A percentile compares a stretch with the other conserved stretches of the same genome.
These are phyloP conservation scores for Caradrina clavipalpis DNA, from an alignment of 2,888 invertebrate species.

Conservation along the genomic window DNA sequence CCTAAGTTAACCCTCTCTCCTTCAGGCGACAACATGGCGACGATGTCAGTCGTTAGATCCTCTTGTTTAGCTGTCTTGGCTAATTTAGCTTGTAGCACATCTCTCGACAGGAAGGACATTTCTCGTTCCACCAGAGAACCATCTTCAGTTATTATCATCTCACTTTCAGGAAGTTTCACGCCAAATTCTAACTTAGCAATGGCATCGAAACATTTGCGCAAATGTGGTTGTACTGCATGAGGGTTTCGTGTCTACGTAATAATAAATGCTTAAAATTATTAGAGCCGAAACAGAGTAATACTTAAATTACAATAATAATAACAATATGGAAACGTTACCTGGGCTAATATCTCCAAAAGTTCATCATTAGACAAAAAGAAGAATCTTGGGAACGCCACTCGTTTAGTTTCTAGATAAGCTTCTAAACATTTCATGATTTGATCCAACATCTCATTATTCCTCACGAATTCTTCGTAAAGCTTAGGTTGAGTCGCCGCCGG, in stretches of 20 bases:
- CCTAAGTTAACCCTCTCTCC: constrained; percentile 95
- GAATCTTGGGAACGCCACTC: constrained; percentile 96
- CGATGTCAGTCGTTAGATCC: constrained; percentile 94
- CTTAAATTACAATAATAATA: not conserved
- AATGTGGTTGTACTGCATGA: constrained; percentile 96
- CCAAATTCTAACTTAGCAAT: constrained; percentile 95
- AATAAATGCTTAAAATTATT: not conserved
- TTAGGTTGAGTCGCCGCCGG: constrained; percentile 94
- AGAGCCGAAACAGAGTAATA: not conserved
- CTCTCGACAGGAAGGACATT: constrained; percentile 85
- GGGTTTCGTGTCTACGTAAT: constrained; percentile 94
- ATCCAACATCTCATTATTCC: constrained; percentile 95
- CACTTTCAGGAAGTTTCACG: constrained; percentile 87
- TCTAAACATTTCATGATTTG: constrained; percentile 97
- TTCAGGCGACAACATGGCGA: constrained; percentile 97
- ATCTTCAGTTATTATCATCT: constrained; percentile 90
- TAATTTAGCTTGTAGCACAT: constrained; percentile 82
- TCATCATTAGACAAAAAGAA: constrained; percentile 98
- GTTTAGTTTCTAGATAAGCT: constrained; percentile 96
- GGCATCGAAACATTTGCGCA: constrained; percentile 97
- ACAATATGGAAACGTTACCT: constrained; percentile 89
- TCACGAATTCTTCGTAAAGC: constrained; percentile 92
- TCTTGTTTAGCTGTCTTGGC: constrained; percentile 83
- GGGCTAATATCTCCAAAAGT: constrained; percentile 96
- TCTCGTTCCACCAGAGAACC: constrained; percentile 85